Conservation (phyloP, 35 echinoderm and acorn worm genomes). For the Ophiothrix spiculata region DNA sequence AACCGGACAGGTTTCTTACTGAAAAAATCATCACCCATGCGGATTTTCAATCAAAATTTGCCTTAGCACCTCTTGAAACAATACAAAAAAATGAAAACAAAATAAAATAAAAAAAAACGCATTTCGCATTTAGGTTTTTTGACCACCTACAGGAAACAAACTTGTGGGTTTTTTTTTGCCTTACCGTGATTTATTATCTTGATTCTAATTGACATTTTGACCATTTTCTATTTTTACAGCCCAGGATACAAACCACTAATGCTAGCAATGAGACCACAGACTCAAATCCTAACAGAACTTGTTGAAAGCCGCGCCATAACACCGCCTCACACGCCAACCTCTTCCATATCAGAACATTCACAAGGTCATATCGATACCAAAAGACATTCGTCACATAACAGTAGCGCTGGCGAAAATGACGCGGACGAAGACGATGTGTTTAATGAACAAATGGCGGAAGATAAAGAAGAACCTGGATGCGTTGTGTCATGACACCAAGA, state of each 20-base stretch:
- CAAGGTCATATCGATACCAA: conserved; percentile 51
- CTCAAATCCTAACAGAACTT: conserved; percentile 59
- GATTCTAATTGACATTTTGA: no score
- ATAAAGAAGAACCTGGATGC: conserved; percentile 48
- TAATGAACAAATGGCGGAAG: conserved; percentile 54
- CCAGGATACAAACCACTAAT: conserved; percentile 72
- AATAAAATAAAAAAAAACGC: no score
- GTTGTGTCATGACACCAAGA: conserved; percentile 53
- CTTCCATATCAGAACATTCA: conserved; percentile 79
- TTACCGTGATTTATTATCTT: no score
- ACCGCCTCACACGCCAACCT: conserved; percentile 61
- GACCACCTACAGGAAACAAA: no score
- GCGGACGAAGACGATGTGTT: conserved; percentile 71
- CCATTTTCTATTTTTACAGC: conserved; percentile 39
- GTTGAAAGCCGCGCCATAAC: conserved; percentile 51
- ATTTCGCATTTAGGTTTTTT: no score
- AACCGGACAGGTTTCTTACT: no score
- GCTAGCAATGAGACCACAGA: conserved; percentile 68
- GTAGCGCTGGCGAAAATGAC: conserved; percentile 44
- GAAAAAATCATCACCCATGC: no score
- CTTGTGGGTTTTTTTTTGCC: not conserved
- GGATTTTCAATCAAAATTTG: no score
- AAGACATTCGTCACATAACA: conserved; percentile 44
- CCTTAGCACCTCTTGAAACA: no score
- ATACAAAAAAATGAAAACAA: no score